Base-by-base conservation (phyloP, 2,797 vertebrate genomes). In the Otolemur crassicaudatus region DNA sequence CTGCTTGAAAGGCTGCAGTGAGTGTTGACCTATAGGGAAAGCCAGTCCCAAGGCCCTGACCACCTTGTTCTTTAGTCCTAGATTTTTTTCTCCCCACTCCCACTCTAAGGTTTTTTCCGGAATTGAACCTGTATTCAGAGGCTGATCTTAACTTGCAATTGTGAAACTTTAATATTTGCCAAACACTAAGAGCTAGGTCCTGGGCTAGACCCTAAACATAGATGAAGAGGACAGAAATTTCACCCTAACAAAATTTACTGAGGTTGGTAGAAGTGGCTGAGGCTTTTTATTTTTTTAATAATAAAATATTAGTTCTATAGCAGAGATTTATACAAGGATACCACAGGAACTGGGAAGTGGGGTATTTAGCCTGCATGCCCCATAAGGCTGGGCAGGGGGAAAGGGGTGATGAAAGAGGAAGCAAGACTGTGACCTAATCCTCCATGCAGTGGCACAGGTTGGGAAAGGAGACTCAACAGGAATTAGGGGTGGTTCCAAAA, bases 271-370 rank as follows among this genome's bases (percentile, higher is more conserved):
- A 87, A 94, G 49, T 5, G 93, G n/a, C 27, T 46, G 37, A 49
- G 77, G 6, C 16, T 31, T 29, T 46, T 27, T 67, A 0, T 19
- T 14, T 43, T 58, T 58, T 37, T 10, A 34, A 79, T 34, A 19
- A 81, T 61, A 87, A 92, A 89, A 63, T 82, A 89, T 77, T 60
- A 67, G 84, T 94, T 80, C 80, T 46, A n/a, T 77, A 92, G 93
- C 46, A 81, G 65, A 90, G 14, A 65, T 90, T 91, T 97, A 93
- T 65, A 86, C 25, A 91, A 81, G 49, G 76, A 96, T 96, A 77
- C 67, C 65, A 94, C 79, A 94, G 84, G 93, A 95, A 97, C 88
- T 81, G 88, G 89, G 49, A 91, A 96, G 53, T 53, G 60, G 61
- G 81, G 8, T 27, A 86, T 92, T 97, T 95, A 97, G 95, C 79